phyloP scores from a whole-genome alignment of 2,797 vertebrate genomes.

The Pogoniulus pusillus region DNA sequence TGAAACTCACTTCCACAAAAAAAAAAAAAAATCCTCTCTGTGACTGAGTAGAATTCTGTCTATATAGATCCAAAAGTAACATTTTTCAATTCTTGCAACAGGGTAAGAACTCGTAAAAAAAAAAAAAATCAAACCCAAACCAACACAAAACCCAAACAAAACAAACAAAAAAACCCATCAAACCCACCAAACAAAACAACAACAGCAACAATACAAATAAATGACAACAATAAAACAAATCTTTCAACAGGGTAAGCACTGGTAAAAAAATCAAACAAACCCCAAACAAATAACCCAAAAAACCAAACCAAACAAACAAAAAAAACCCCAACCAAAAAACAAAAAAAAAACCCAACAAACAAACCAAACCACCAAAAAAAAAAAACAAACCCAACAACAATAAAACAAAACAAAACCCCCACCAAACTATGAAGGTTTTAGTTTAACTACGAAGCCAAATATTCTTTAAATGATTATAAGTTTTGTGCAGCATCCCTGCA shows the following conservation, averaged over 20 bases:
- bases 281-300: not conserved
- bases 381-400: no score
- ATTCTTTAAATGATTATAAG: not conserved
- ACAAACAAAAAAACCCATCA: no score
- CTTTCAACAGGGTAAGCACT: not conserved
- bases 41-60: not conserved
- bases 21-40: not conserved
- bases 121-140: not conserved
- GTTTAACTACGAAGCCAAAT: not conserved
- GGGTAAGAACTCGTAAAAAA: not conserved
- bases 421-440: not conserved
- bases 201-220: no score
- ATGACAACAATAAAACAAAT: no score
- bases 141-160: no score
- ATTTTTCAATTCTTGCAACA: not conserved
- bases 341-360: not conserved
- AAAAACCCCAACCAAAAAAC: not conserved
- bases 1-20: not conserved
- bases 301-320: no score
- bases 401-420: no score
- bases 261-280: no score
- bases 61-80: not conserved
- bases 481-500: not conserved
- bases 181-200: no score
- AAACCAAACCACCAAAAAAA: no score